Conservation (phyloP, 2,797 vertebrate genomes). For the Enteromius unitaeniatus region DNA sequence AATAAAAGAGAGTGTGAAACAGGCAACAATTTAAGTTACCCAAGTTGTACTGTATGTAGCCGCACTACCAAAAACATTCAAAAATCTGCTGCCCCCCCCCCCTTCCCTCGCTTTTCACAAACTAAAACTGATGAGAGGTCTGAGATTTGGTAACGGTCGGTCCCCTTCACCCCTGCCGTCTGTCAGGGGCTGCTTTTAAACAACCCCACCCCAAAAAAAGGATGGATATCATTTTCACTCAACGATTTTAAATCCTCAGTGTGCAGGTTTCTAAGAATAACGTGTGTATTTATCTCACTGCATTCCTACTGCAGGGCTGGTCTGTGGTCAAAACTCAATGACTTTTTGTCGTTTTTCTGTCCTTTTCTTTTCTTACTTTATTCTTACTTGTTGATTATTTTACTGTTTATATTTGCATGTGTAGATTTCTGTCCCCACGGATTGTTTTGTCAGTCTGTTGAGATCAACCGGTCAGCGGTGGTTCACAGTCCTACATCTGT, state of each 20-base stretch:
- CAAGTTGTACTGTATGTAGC: slow-evolving; percentile 99
- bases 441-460: slow-evolving; percentile 84
- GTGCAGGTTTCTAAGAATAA: slow-evolving; percentile 83
- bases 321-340: slow-evolving; percentile 85
- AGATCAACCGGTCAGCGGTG: slow-evolving; percentile 88
- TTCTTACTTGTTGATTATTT: slow-evolving; percentile 61
- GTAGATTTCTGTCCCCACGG: slow-evolving; percentile 86
- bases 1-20: slow-evolving; percentile 76
- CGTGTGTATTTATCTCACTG: slow-evolving; percentile 84
- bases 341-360: slow-evolving; percentile 68
- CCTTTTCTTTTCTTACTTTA: slow-evolving; percentile 61
- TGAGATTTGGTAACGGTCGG: slow-evolving; percentile 58
- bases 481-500: slow-evolving; percentile 88
- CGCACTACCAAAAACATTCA: slow-evolving; percentile 89
- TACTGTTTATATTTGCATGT: slow-evolving; percentile 90
- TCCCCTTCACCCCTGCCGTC: slow-evolving; percentile 13
- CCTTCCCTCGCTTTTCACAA: slow-evolving; percentile 64
- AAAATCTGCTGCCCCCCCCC: slow-evolving; percentile 63
- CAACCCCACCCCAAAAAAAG: slow-evolving; percentile 70
- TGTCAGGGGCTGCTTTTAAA: slow-evolving; percentile 53
- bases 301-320: slow-evolving; percentile 91
- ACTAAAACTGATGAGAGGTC: slow-evolving; percentile 62
- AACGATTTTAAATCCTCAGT: slow-evolving; percentile 86
- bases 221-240: slow-evolving; percentile 88
- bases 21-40: slow-evolving; percentile 85